Percentiles rank a stretch among this genome's conserved stretches.
Evolutionary conservation across 2,113 vertebrate species (phyloP).

Genomic region (Apaloderma vittatum): DNA sequence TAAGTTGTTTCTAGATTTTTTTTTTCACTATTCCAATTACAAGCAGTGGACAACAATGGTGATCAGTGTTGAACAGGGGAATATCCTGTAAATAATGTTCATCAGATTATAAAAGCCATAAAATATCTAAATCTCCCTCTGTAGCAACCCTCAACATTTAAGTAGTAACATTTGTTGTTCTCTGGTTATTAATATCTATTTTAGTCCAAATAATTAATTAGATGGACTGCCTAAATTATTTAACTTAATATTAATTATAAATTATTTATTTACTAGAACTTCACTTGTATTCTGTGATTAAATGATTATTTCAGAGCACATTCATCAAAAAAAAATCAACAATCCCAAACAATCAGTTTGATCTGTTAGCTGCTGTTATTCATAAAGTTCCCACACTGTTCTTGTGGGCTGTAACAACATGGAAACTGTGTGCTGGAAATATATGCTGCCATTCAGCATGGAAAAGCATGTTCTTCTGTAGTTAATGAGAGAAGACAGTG

Average conservation of each 20-base stretch:
- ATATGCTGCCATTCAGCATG: slow-evolving; percentile 15
- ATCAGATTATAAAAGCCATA: slow-evolving; percentile 58
- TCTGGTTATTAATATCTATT: slow-evolving; percentile 18
- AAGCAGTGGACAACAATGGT: neutral
- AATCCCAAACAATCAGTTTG: slow-evolving; percentile 32
- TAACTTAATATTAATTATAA: slow-evolving; percentile 68
- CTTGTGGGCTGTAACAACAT: slow-evolving; percentile 42
- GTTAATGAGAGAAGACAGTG: slow-evolving; percentile 61
- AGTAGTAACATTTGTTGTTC: slow-evolving; percentile 27
- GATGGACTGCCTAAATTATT: slow-evolving; percentile 64
- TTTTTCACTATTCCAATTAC: neutral
- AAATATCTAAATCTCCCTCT: slow-evolving; percentile 47
- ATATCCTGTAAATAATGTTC: slow-evolving; percentile 32
- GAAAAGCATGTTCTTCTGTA: slow-evolving; percentile 26
- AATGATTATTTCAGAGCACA: slow-evolving; percentile 69
- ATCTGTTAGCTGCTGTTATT: slow-evolving; percentile 50
- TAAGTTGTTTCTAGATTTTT: neutral
- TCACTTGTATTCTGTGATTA: slow-evolving; percentile 62
- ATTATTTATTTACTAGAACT: slow-evolving; percentile 65
- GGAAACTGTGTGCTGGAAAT: slow-evolving; percentile 45
- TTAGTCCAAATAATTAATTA: slow-evolving; percentile 59
- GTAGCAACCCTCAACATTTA: slow-evolving; percentile 18
- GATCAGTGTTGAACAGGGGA: neutral
- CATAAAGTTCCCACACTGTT: slow-evolving; percentile 57
- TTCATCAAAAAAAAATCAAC: slow-evolving; percentile 58